phyloP scores from a whole-genome alignment of 2,888 invertebrate species.

The Trichopoda pennipes region DNA sequence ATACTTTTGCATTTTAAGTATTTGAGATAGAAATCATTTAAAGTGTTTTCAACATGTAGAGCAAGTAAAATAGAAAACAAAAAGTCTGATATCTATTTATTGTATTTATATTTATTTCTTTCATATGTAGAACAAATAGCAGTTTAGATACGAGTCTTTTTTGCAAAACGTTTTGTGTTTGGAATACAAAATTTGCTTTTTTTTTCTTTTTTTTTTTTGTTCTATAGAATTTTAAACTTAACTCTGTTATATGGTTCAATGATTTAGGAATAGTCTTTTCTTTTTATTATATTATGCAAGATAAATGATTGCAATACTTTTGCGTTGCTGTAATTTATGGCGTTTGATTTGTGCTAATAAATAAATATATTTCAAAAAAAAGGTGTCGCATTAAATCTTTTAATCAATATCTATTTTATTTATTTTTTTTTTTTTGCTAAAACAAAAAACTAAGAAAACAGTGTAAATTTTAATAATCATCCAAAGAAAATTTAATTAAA shows the following conservation, averaged over 20 bases:
- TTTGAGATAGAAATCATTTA: slow-evolving; percentile 30
- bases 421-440: not conserved
- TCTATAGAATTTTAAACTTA: not conserved
- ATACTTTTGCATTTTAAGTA: slow-evolving; percentile 2
- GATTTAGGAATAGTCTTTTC: not conserved
- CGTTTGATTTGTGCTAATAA: not conserved
- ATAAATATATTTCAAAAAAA: not conserved
- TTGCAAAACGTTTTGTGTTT: slow-evolving; percentile 13
- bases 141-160: slow-evolving; percentile 7
- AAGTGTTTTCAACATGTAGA: slow-evolving; percentile 28
- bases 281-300: not conserved
- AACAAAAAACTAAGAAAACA: too few species aligned
- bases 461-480: too few species aligned
- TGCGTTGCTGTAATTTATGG: slow-evolving; percentile 29
- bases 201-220: not conserved
- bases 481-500: too few species aligned
- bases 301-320: slow-evolving; percentile 10
- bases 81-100: slow-evolving; percentile 1
- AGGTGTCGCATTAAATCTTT: not conserved
- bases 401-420: not conserved
- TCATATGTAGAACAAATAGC: slow-evolving; percentile 39
- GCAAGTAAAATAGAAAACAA: slow-evolving; percentile 14
- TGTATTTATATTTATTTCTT: not conserved
- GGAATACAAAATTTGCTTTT: slow-evolving; percentile 23
- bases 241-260: slow-evolving; percentile 21